Evolutionary conservation across 1,140 invertebrate genomes (phyloP).

Genomic region (Hylaeus volcanicus): DNA sequence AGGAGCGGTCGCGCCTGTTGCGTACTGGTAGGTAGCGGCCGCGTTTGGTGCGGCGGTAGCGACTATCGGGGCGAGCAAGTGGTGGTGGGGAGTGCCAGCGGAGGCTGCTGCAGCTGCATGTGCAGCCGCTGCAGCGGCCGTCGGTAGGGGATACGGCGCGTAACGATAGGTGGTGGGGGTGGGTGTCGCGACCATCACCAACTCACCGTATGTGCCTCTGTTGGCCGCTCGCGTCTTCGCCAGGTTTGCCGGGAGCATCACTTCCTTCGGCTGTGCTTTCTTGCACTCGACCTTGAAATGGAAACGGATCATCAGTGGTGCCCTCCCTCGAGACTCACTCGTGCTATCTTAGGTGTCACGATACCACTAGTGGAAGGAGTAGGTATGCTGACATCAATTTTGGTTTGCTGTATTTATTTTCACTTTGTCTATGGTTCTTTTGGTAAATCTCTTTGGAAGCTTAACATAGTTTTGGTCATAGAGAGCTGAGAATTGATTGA

Average conservation of each 20-base stretch:
- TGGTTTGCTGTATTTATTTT: too few species aligned
- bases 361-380: too few species aligned
- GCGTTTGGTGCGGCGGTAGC: constrained; percentile 78
- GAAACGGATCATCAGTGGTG: constrained; percentile 15
- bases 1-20: constrained; percentile 71
- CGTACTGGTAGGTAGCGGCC: constrained; percentile 81
- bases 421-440: too few species aligned
- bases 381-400: too few species aligned
- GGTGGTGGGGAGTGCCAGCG: constrained; percentile 71
- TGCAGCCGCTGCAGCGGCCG: constrained; percentile 77
- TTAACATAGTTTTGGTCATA: too few species aligned
- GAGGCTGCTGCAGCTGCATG: constrained; percentile 76
- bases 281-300: constrained; percentile 97
- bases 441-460: too few species aligned
- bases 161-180: constrained; percentile 84
- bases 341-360: too few species aligned
- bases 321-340: not conserved
- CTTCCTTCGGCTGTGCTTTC: constrained; percentile 99
- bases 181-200: constrained; percentile 87
- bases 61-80: constrained; percentile 79
- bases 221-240: constrained; percentile 95
- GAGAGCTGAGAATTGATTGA: too few species aligned
- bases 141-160: constrained; percentile 81
- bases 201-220: constrained; percentile 97
- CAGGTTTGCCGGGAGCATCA: constrained; percentile 97